Conservation (phyloP, 2,113 vertebrate species). For the Grammomys dolichurus region DNA sequence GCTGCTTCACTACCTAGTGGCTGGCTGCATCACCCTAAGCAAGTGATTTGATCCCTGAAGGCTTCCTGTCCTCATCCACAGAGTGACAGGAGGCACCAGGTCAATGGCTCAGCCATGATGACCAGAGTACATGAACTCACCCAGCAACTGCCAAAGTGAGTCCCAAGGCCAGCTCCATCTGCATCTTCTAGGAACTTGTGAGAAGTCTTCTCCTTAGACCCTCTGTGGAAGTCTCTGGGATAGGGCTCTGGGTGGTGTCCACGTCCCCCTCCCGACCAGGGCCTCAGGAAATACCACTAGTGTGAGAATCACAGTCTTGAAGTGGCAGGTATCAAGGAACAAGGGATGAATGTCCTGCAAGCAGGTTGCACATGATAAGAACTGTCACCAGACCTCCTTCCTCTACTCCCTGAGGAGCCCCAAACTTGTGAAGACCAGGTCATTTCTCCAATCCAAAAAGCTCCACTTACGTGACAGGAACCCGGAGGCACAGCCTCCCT, state of each 20-base stretch:
- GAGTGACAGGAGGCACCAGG: neutral
- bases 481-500: neutral
- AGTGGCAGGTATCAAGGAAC: neutral
- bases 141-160: neutral
- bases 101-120: neutral
- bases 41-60: neutral
- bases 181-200: neutral
- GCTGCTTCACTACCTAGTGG: neutral
- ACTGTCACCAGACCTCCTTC: neutral
- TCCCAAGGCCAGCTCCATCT: neutral
- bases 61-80: neutral
- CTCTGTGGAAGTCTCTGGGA: neutral
- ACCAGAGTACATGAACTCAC: neutral
- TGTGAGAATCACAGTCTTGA: neutral
- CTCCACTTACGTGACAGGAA: neutral
- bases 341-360: neutral
- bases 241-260: neutral
- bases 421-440: neutral
- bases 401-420: neutral
- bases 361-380: neutral
- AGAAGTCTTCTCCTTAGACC: neutral
- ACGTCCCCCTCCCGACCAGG: neutral
- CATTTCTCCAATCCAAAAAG: conserved; percentile 1
- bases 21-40: neutral
- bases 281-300: neutral